Conservation (phyloP, 2,888 invertebrate species). For the Drosophila hamatofila region DNA sequence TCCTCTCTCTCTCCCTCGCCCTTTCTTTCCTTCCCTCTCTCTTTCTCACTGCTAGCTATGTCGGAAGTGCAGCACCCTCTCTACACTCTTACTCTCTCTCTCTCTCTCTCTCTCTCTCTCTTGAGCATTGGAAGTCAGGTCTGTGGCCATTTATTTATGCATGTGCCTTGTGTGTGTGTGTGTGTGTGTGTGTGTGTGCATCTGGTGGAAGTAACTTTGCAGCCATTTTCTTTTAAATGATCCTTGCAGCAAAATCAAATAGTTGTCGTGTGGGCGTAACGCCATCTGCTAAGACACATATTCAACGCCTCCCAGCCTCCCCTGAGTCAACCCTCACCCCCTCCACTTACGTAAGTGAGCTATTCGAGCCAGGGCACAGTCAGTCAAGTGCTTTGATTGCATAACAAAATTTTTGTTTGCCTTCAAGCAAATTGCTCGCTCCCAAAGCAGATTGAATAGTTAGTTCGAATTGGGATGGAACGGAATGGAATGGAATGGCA, state of each 20-base stretch:
- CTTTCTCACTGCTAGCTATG: slow-evolving; percentile 8
- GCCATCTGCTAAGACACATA: slow-evolving; percentile 34
- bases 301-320: not conserved
- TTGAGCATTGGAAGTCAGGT: slow-evolving; percentile 52
- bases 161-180: slow-evolving; percentile 37
- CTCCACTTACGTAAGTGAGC: slow-evolving; percentile 31
- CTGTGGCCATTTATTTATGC: slow-evolving; percentile 68
- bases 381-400: slow-evolving; percentile 45
- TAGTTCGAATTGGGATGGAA: slow-evolving; percentile 13
- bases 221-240: slow-evolving; percentile 53
- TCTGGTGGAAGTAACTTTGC: slow-evolving; percentile 40
- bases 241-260: slow-evolving; percentile 54
- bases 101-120: not conserved
- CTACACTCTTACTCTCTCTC: not conserved
- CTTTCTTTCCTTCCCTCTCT: not conserved
- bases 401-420: slow-evolving; percentile 57
- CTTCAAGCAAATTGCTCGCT: slow-evolving; percentile 51
- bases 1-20: not conserved
- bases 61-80: slow-evolving; percentile 28
- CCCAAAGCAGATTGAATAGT: slow-evolving; percentile 27
- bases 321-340: not conserved
- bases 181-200: slow-evolving; percentile 13
- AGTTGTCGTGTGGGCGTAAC: slow-evolving; percentile 21
- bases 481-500: not conserved
- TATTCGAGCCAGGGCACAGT: slow-evolving; percentile 16